A percentile compares a stretch with the other conserved stretches of the same genome.
Conservation (phyloP, 2,797 vertebrate species). For the Coregonus suidteri region DNA sequence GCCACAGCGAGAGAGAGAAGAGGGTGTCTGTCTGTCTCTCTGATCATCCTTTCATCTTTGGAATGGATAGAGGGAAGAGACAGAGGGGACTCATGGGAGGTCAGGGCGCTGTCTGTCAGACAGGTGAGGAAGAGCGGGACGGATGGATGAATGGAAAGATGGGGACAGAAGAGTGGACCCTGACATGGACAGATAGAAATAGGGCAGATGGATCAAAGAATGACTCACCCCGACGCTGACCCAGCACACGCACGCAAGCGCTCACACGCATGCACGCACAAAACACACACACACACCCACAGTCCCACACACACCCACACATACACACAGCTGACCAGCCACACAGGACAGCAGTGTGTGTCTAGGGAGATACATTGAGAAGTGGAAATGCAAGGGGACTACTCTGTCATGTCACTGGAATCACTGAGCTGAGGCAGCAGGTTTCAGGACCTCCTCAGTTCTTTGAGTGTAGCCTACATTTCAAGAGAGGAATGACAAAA, state of each 20-base stretch:
- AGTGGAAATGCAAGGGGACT: no score
- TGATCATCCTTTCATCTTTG: constrained; percentile 67
- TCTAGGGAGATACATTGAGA: no score
- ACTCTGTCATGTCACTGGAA: no score
- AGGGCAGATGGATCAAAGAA: constrained; percentile 50
- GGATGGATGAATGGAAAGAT: constrained; percentile 30
- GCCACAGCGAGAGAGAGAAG: constrained; percentile 50
- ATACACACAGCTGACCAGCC: constrained; percentile 14
- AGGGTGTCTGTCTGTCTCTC: constrained; percentile 33
- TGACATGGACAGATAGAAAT: constrained; percentile 33
- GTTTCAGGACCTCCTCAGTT: no score
- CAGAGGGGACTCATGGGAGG: constrained; percentile 18
- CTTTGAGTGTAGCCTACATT: no score
- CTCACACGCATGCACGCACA: constrained; percentile 44
- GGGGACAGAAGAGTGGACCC: constrained; percentile 29
- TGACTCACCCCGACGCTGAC: constrained; percentile 5
- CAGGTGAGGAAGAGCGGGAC: constrained; percentile 65
- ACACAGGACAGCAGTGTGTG: constrained; percentile 6
- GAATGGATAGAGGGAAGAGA: constrained; percentile 28
- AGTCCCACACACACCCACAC: constrained; percentile 9
- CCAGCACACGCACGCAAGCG: constrained; percentile 10
- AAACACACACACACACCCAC: constrained; percentile 14
- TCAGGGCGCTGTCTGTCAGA: constrained; percentile 44
- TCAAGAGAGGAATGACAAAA: no score
- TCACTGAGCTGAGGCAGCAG: no score